Evolutionary conservation across 2,113 vertebrate genomes (phyloP).

Genomic region (Scophthalmus maximus): DNA sequence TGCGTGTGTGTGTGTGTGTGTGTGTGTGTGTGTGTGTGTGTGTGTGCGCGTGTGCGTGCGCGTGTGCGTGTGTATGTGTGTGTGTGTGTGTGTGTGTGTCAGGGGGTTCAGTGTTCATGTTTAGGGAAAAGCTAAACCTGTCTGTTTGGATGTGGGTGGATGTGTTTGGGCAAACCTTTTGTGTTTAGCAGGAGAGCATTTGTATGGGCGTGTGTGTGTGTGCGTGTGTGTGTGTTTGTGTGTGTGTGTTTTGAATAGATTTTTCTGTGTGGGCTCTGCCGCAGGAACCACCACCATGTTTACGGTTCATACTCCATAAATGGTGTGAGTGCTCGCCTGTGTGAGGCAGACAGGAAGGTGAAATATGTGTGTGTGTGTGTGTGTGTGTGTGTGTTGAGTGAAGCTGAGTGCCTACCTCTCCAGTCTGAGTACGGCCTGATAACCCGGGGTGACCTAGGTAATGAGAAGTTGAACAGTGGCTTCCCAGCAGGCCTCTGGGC

Average conservation of each 20-base stretch:
- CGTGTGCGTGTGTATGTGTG: slow-evolving; percentile 25
- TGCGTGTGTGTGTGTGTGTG: slow-evolving; percentile 3
- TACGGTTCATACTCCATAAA: slow-evolving; percentile 62
- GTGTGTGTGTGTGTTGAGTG: slow-evolving; percentile 64
- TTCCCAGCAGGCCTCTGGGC: slow-evolving; percentile 66
- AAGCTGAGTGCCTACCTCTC: slow-evolving; percentile 66
- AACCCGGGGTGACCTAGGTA: slow-evolving; percentile 72
- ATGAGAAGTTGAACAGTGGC: slow-evolving; percentile 71
- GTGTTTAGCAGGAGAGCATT: slow-evolving; percentile 58
- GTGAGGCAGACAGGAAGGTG: slow-evolving; percentile 45
- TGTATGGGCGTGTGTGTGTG: slow-evolving; percentile 33
- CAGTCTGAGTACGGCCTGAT: slow-evolving; percentile 66
- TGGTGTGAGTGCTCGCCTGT: slow-evolving; percentile 46
- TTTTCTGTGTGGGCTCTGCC: slow-evolving; percentile 49
- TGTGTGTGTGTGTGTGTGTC: slow-evolving; percentile 1
- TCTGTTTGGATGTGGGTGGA: slow-evolving; percentile 71
- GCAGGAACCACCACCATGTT: slow-evolving; percentile 55
- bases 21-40: slow-evolving; percentile 16
- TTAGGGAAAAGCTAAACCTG: slow-evolving; percentile 57
- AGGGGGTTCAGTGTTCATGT: slow-evolving; percentile 42
- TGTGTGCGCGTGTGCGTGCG: slow-evolving; percentile 15
- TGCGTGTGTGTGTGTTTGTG: slow-evolving; percentile 23
- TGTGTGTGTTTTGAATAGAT: slow-evolving; percentile 45
- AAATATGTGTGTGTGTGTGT: slow-evolving; percentile 51
- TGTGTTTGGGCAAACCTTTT: slow-evolving; percentile 71